Evolutionary conservation across 2,888 invertebrate genomes (phyloP).

Genomic region (Diploptera punctata): DNA sequence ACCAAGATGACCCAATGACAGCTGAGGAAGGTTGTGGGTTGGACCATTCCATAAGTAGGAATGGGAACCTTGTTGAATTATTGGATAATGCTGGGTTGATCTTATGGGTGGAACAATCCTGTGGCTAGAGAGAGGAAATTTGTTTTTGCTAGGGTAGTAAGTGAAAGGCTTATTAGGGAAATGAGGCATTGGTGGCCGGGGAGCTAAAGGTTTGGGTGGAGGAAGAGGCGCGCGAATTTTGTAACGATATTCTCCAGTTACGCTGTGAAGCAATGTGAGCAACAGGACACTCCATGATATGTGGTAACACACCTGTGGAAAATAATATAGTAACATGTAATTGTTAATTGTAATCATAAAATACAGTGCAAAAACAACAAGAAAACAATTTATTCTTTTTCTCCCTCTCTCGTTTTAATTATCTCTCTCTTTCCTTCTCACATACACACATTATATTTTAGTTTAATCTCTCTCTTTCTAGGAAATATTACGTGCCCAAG

Average conservation of each 20-base stretch:
- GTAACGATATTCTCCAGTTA: conserved; percentile 43
- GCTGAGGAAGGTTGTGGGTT: neutral
- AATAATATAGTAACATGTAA: too few relatives aligned
- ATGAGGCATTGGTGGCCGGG: conserved; percentile 45
- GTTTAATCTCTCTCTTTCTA: too few relatives aligned
- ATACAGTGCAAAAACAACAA: too few relatives aligned
- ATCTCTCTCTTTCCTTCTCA: too few relatives aligned
- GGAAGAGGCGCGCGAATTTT: conserved; percentile 53
- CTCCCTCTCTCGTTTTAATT: too few relatives aligned
- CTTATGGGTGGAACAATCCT: neutral
- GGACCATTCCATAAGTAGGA: neutral
- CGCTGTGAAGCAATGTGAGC: neutral
- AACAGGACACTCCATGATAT: neutral
- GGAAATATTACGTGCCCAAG: too few relatives aligned
- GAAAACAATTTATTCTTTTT: too few relatives aligned
- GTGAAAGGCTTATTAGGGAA: conserved; percentile 6
- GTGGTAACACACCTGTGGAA: neutral
- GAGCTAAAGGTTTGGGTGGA: conserved; percentile 49
- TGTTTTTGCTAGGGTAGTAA: neutral
- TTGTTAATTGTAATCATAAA: too few relatives aligned
- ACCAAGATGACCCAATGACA: neutral
- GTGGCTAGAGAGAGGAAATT: neutral
- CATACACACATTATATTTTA: too few relatives aligned
- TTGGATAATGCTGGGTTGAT: conserved; percentile 38
- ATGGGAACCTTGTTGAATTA: neutral